These are phyloP conservation scores for Perca fluviatilis DNA, from an alignment of 2,113 vertebrate genomes.

Conservation along the genomic window DNA sequence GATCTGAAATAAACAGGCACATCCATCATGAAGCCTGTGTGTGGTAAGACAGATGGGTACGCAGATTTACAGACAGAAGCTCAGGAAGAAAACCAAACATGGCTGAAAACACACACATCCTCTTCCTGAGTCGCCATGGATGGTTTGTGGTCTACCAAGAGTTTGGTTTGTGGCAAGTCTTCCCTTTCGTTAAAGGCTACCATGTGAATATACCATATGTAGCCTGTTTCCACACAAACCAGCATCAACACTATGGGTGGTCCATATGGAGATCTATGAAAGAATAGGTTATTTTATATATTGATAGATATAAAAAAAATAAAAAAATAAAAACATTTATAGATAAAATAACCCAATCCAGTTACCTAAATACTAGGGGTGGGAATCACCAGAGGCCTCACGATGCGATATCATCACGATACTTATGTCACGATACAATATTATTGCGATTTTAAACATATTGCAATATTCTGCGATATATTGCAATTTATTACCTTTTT, in stretches of 20 bases:
- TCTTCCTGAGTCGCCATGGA: slow-evolving; percentile 12
- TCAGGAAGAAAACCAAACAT: slow-evolving; percentile 67
- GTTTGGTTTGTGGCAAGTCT: slow-evolving; percentile 64
- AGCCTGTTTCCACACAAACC: slow-evolving; percentile 23
- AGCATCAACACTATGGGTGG: neutral
- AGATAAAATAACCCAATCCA: slow-evolving; percentile 1
- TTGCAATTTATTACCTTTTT: no score
- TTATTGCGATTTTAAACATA: no score
- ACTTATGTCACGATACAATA: no score
- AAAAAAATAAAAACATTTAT: neutral
- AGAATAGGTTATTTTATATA: neutral
- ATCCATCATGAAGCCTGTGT: slow-evolving; percentile 48
- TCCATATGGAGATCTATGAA: neutral
- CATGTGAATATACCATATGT: slow-evolving; percentile 23
- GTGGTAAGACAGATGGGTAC: slow-evolving; percentile 69
- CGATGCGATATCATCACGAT: no score
- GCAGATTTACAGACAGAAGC: slow-evolving; percentile 66
- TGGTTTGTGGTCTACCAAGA: slow-evolving; percentile 74
- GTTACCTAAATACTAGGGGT: neutral
- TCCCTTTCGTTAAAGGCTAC: slow-evolving; percentile 39
- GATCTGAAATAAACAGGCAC: slow-evolving; percentile 34
- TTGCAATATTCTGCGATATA: no score
- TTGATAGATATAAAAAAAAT: neutral
- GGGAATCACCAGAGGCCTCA: no score
- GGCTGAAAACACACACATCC: slow-evolving; percentile 60